Evolutionary conservation across 1,140 invertebrate species (phyloP), one percentile per base, ranked within the genome.

Genomic region (Lordiphosa mommai): DNA sequence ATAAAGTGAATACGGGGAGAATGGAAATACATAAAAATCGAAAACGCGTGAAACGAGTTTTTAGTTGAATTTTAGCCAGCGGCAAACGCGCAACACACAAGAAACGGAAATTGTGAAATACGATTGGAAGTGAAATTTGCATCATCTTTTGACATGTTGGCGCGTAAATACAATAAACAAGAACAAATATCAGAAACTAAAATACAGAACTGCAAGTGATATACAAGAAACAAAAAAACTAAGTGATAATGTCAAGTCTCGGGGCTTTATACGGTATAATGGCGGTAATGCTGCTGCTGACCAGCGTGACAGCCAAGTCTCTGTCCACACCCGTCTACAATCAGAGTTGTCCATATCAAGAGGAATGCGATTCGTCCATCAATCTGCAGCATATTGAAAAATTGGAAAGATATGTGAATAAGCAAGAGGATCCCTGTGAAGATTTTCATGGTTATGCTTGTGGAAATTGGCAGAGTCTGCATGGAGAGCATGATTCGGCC

Each of bases 361-460:
- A 1, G 20, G 16, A 29, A 7, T 84, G 77, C 46, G 46, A 37
- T 34, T n/a, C 43, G 1, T 29, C 53, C 0, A 32, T 82, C 17
- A 82, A 84, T 36, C 7, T 60, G 56, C 37, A 41, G 9, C 68
- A 84, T 14, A 64, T 84, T 5, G 29, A 61, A 4, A 32, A 37
- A 5, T 36, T 82, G 13, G 51, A 76, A 33, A 38, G 91, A 51
- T 94, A 93, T 65, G 96, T 97, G 93, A 93, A 96, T 68, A 88
- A 76, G 0, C 89, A 88, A n/a, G 91, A 91, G 1, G 92, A 97
- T 88, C 96, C 97, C 0, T 98, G 97, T 87, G 89, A 94, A 1
- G 95, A 98, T 87, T 98, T 98, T 85, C 97, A 97, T 87, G 92
- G 94, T 71, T 97, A 95, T 74, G 93, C 96, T 1, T 98, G 96